Percentiles rank a stretch among this genome's conserved stretches.
These are phyloP conservation scores for Brachycybe producta DNA, from an alignment of 2,888 invertebrate species.

Conservation along the genomic window DNA sequence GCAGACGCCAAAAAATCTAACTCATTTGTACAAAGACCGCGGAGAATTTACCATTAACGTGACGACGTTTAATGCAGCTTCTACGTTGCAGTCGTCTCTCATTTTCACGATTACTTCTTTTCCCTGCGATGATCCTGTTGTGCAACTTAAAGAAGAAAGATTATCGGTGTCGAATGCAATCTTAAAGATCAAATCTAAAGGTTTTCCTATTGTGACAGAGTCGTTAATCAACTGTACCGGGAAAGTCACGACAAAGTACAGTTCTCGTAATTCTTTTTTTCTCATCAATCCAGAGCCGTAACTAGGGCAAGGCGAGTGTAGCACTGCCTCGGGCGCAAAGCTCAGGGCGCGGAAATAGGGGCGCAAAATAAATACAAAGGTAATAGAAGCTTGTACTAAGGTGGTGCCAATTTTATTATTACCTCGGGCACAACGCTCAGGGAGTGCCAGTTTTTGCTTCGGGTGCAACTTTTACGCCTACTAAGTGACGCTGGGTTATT, in stretches of 20 bases:
- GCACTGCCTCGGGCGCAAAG: no score
- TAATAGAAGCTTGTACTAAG: no score
- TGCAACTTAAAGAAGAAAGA: slow-evolving; percentile 6
- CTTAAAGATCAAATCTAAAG: not conserved
- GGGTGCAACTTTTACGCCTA: no score
- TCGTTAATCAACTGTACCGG: slow-evolving; percentile 4
- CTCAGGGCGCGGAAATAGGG: no score
- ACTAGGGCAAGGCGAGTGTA: no score
- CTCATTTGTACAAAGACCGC: not conserved
- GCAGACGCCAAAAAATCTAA: slow-evolving; percentile 3
- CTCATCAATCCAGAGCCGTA: no score
- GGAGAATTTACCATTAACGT: slow-evolving; percentile 11
- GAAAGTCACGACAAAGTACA: slow-evolving; percentile 2
- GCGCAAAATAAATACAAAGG: no score
- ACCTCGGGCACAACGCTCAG: no score
- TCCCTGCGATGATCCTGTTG: slow-evolving; percentile 8
- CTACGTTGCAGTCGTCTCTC: slow-evolving; percentile 6
- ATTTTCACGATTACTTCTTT: slow-evolving; percentile 15
- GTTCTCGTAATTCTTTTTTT: not conserved
- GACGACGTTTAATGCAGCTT: slow-evolving; percentile 1
- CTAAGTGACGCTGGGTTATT: not conserved
- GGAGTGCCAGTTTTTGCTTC: no score
- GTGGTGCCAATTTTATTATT: no score
- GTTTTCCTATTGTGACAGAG: not conserved
- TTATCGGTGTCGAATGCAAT: not conserved